A percentile compares a stretch with the other conserved stretches of the same genome.
These are phyloP conservation scores for Sarcophaga carnaria DNA, from an alignment of 2,888 invertebrate species.

Conservation along the genomic window DNA sequence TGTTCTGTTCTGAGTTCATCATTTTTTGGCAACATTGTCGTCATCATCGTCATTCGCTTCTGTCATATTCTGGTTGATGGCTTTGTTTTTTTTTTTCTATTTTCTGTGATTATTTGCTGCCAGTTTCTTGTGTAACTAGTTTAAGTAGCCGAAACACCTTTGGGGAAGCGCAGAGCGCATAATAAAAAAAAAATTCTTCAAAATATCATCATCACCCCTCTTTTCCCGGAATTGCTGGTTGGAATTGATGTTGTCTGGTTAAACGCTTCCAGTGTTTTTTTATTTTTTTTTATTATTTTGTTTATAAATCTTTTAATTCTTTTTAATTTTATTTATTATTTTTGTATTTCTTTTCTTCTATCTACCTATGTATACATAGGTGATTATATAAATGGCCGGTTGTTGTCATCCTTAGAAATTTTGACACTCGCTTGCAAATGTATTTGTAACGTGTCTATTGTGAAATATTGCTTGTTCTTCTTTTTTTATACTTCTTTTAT, in stretches of 20 bases:
- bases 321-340: neutral
- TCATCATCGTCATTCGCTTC: constrained; percentile 24
- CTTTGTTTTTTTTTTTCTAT: neutral
- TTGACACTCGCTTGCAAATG: constrained; percentile 14
- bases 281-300: constrained; percentile 10
- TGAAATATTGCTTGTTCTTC: constrained; percentile 36
- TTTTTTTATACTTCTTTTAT: neutral
- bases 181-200: neutral
- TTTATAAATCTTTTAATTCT: constrained; percentile 6
- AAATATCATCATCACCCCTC: neutral
- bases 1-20: constrained; percentile 7
- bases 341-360: neutral
- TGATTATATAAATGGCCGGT: constrained; percentile 60
- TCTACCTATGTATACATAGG: constrained; percentile 34
- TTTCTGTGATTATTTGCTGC: neutral
- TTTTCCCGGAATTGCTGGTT: neutral
- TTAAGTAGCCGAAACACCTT: neutral
- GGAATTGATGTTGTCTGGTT: neutral
- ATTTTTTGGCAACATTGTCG: constrained; percentile 28
- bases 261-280: neutral
- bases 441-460: constrained; percentile 14
- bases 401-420: constrained; percentile 42
- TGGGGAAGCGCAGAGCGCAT: neutral
- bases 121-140: constrained; percentile 33
- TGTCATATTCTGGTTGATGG: constrained; percentile 31